phyloP scores from a whole-genome alignment of 2,113 vertebrate species.

The Aplodontia rufa region DNA sequence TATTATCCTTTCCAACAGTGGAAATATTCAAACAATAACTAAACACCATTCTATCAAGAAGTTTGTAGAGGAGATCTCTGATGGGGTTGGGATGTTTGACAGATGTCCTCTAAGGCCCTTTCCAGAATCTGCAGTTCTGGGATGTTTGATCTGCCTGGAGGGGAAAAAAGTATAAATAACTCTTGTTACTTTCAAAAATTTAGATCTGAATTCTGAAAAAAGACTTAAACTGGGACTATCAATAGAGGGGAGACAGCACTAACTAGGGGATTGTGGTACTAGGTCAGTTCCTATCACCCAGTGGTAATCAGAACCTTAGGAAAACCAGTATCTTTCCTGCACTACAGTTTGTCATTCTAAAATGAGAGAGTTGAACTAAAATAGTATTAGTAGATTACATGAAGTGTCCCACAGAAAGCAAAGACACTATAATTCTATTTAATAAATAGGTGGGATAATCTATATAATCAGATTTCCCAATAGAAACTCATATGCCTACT shows the following conservation, averaged over 20 bases:
- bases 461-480: constrained; percentile 4
- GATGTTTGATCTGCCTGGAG: neutral
- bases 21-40: neutral
- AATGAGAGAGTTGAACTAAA: constrained; percentile 44
- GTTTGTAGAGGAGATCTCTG: neutral
- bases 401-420: neutral
- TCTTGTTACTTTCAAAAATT: neutral
- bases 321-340: neutral
- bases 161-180: neutral
- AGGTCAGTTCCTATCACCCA: neutral
- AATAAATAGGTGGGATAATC: constrained; percentile 24
- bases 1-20: neutral
- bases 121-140: neutral
- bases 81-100: neutral
- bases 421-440: constrained; percentile 17
- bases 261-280: neutral
- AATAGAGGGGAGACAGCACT: neutral
- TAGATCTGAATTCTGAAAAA: neutral
- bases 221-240: neutral
- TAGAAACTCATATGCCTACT: neutral
- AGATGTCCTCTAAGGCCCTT: neutral
- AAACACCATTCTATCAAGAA: neutral
- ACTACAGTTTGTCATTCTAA: neutral
- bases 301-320: neutral
- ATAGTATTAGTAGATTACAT: neutral